phyloP scores from a whole-genome alignment of 2,113 vertebrate species.

The Rhodinocichla rosea region DNA sequence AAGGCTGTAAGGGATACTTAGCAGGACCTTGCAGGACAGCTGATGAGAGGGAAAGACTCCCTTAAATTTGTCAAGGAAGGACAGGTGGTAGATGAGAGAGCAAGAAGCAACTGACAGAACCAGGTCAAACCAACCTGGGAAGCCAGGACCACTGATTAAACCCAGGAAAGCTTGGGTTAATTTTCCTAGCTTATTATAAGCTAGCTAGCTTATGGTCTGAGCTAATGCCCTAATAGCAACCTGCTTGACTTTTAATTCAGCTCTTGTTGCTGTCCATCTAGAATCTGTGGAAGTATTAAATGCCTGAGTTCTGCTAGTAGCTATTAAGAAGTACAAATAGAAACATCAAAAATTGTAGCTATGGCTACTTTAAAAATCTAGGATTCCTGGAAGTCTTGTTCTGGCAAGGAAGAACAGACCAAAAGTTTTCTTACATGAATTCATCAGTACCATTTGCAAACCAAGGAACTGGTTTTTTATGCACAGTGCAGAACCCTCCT shows the following conservation, averaged over 20 bases:
- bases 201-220: not conserved
- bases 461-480: rapidly evolving
- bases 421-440: not conserved
- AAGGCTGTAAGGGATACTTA: not conserved
- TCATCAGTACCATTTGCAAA: not conserved
- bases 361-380: not conserved
- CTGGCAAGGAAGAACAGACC: not conserved
- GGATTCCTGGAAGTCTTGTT: not conserved
- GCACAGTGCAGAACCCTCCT: not conserved
- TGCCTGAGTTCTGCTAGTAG: not conserved
- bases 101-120: not conserved
- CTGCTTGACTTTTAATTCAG: not conserved
- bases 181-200: not conserved
- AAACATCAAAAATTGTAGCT: not conserved
- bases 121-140: not conserved
- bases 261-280: not conserved
- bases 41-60: not conserved
- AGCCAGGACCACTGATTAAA: not conserved
- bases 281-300: not conserved
- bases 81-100: not conserved
- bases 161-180: not conserved
- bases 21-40: not conserved
- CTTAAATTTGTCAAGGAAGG: not conserved
- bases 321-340: not conserved
- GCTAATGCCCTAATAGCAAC: not conserved